These are phyloP conservation scores for Agrilus biguttatus DNA, from an alignment of 2,888 invertebrate genomes.

Conservation along the genomic window DNA sequence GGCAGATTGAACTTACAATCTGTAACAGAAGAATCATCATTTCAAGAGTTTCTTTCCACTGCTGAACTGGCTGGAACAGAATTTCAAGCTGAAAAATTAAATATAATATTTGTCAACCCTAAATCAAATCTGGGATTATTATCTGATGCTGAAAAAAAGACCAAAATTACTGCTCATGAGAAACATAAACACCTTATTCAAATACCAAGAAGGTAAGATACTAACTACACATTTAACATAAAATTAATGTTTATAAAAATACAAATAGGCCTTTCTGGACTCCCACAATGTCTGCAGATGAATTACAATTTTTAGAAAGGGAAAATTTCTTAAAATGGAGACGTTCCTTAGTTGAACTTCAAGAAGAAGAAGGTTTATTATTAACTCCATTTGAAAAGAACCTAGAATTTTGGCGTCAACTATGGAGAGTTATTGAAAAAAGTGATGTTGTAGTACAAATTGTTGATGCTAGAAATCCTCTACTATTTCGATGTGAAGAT, in stretches of 20 bases:
- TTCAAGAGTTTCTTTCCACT: constrained; percentile 90
- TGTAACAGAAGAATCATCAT: constrained; percentile 88
- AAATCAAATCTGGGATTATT: constrained; percentile 45
- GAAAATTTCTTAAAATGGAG: constrained; percentile 86
- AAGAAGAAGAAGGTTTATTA: constrained; percentile 63
- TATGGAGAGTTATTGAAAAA: constrained; percentile 97
- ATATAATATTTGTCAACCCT: constrained; percentile 60
- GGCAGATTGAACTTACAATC: constrained; percentile 79
- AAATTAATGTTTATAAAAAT: constrained; percentile 9
- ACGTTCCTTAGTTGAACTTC: constrained; percentile 60
- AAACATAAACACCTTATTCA: constrained; percentile 48
- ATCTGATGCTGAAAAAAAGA: constrained; percentile 39
- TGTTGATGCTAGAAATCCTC: constrained; percentile 91
- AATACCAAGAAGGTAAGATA: constrained; percentile 61
- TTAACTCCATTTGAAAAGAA: constrained; percentile 97
- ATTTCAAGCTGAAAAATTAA: constrained; percentile 82
- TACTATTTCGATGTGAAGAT: constrained; percentile 76
- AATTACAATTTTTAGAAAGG: constrained; percentile 65
- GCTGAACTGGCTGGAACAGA: constrained; percentile 91
- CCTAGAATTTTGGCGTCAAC: constrained; percentile 93
- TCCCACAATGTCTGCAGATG: constrained; percentile 57
- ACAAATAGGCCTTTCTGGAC: constrained; percentile 63
- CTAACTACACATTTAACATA: not conserved
- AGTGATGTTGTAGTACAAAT: constrained; percentile 89
- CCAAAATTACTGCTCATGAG: constrained; percentile 38